phyloP scores from a whole-genome alignment of 2,113 vertebrate genomes.

The Numida meleagris region DNA sequence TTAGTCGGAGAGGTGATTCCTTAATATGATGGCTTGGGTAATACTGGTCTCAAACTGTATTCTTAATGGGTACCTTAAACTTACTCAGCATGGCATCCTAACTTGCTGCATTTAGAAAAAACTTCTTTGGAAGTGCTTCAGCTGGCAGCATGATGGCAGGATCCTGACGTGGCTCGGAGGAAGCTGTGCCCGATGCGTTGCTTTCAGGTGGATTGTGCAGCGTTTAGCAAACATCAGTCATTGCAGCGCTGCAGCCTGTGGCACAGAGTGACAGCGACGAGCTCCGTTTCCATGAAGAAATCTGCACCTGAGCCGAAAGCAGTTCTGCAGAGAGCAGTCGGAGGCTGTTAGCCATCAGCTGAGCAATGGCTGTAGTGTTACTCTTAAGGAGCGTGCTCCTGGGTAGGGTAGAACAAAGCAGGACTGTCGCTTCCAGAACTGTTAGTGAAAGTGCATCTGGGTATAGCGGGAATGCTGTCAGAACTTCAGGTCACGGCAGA shows the following conservation, averaged over 20 bases:
- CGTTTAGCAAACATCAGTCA: background rate
- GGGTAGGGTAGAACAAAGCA: background rate
- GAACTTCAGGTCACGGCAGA: background rate
- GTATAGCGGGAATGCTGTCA: background rate
- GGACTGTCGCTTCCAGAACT: background rate
- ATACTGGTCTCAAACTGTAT: background rate
- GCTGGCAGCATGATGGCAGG: background rate
- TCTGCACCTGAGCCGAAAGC: background rate
- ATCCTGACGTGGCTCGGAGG: background rate
- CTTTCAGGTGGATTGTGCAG: background rate
- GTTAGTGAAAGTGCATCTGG: background rate
- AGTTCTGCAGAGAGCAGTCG: background rate
- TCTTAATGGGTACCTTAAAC: slow-evolving; percentile 44
- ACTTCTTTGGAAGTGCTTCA: background rate
- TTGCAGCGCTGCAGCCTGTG: background rate
- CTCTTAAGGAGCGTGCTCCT: rapidly evolving
- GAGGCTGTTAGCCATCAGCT: background rate
- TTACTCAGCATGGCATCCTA: slow-evolving; percentile 23
- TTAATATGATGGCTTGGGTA: slow-evolving; percentile 58
- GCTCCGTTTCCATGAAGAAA: background rate
- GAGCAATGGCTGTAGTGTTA: background rate
- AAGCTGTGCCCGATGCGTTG: background rate
- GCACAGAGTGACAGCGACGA: background rate
- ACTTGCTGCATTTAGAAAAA: background rate
- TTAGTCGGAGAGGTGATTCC: slow-evolving; percentile 60